These are phyloP conservation scores for Teleogryllus oceanicus DNA, from an alignment of 2,888 invertebrate species.

Conservation along the genomic window DNA sequence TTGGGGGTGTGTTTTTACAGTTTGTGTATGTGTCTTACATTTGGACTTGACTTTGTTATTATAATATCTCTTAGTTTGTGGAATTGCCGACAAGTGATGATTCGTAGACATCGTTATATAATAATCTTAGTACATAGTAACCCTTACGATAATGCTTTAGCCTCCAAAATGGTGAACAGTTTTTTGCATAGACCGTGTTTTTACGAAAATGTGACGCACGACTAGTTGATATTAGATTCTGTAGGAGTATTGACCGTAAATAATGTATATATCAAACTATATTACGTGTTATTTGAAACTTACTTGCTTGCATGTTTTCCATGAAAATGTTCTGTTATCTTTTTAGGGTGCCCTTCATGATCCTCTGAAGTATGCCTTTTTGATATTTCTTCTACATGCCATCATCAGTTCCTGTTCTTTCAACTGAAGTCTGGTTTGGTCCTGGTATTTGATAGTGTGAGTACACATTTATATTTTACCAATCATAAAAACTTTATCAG, in stretches of 20 bases:
- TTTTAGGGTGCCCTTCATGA: conserved; percentile 10
- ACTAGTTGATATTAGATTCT: too few relatives aligned
- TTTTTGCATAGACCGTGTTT: not conserved
- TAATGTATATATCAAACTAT: not conserved
- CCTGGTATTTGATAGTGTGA: conserved; percentile 18
- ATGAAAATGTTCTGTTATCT: not conserved
- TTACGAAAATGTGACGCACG: too few relatives aligned
- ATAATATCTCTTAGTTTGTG: not conserved
- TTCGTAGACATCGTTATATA: not conserved
- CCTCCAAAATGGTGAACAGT: conserved; percentile 2
- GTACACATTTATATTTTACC: not conserved
- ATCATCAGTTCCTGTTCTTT: not conserved
- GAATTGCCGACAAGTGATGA: not conserved
- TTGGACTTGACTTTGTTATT: not conserved
- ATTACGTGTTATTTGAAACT: not conserved
- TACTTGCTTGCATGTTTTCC: not conserved
- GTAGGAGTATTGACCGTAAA: not conserved
- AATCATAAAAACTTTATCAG: too few relatives aligned
- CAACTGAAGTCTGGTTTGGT: not conserved
- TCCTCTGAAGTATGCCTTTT: not conserved
- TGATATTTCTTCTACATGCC: conserved; percentile 2
- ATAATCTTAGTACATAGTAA: not conserved
- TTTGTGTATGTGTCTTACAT: not conserved
- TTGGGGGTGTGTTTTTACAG: not conserved
- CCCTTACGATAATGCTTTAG: not conserved